Evolutionary conservation across 2,797 vertebrate species (phyloP).

Genomic region (Neopelma chrysocephalum): DNA sequence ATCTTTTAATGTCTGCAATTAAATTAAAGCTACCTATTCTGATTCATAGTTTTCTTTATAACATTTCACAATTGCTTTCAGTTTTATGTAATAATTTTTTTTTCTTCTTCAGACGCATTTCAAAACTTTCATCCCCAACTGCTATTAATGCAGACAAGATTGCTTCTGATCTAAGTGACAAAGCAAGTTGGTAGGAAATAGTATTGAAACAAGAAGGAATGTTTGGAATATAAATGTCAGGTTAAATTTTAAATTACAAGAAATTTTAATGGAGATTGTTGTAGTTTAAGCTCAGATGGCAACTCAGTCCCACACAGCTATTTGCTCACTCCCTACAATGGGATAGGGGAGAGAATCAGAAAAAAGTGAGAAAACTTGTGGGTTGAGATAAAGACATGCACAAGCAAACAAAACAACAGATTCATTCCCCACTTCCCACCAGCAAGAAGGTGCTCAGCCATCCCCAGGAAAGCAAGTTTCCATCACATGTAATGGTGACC

Average conservation of each 20-base stretch:
- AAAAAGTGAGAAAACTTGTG: background rate
- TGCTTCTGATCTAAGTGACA: background rate
- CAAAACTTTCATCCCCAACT: background rate
- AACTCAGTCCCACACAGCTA: background rate
- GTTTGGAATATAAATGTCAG: background rate
- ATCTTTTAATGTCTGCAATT: background rate
- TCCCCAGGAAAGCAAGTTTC: background rate
- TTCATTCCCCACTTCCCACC: background rate
- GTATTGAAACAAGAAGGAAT: background rate
- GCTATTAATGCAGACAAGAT: background rate
- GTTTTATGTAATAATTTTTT: background rate
- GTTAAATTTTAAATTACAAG: background rate
- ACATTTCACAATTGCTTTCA: background rate
- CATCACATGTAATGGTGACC: rapidly evolving
- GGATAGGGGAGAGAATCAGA: background rate
- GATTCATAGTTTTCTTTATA: background rate
- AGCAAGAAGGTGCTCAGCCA: background rate
- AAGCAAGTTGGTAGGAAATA: background rate
- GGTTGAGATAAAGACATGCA: background rate
- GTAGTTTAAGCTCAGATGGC: background rate
- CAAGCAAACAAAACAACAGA: background rate
- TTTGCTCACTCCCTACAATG: rapidly evolving
- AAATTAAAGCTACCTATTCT: background rate
- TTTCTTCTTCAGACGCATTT: background rate
- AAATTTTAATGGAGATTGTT: background rate